phyloP scores from a whole-genome alignment of 2,113 vertebrate genomes.

The Trinectes maculatus region DNA sequence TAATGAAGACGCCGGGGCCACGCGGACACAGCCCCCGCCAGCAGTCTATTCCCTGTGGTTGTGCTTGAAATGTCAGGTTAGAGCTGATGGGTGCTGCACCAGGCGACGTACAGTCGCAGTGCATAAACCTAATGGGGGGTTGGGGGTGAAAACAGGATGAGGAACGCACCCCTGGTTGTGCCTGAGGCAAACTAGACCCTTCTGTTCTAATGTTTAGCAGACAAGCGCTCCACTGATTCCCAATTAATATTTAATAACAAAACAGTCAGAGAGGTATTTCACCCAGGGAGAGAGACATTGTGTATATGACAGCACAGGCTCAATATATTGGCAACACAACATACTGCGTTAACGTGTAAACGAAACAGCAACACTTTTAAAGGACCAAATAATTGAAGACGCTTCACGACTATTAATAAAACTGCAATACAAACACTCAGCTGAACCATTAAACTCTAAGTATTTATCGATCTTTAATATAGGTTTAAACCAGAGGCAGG shows the following conservation, averaged over 20 bases:
- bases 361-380: slow-evolving; percentile 11
- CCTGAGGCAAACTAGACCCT: slow-evolving; percentile 73
- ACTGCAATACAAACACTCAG: slow-evolving; percentile 1
- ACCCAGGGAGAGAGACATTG: slow-evolving; percentile 40
- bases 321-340: not conserved
- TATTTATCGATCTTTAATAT: slow-evolving; percentile 27
- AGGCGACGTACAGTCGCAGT: slow-evolving; percentile 56
- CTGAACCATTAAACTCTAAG: slow-evolving; percentile 29
- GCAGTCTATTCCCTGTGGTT: slow-evolving; percentile 49
- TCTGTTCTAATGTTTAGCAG: slow-evolving; percentile 81
- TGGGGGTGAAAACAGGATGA: slow-evolving; percentile 68
- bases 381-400: slow-evolving; percentile 5
- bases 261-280: slow-evolving; percentile 63
- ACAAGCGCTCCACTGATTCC: slow-evolving; percentile 82
- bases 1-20: slow-evolving; percentile 65
- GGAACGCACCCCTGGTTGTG: slow-evolving; percentile 66
- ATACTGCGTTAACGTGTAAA: not conserved
- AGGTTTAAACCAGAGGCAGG: slow-evolving; percentile 17
- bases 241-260: slow-evolving; percentile 83
- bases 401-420: slow-evolving; percentile 8
- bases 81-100: slow-evolving; percentile 60
- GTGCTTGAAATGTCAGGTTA: slow-evolving; percentile 70
- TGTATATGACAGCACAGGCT: slow-evolving; percentile 7
- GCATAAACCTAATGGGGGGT: slow-evolving; percentile 52
- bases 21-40: slow-evolving; percentile 61